phyloP scores from a whole-genome alignment of 92 coral and sea anemone species.

The Plumapathes pennacea region DNA sequence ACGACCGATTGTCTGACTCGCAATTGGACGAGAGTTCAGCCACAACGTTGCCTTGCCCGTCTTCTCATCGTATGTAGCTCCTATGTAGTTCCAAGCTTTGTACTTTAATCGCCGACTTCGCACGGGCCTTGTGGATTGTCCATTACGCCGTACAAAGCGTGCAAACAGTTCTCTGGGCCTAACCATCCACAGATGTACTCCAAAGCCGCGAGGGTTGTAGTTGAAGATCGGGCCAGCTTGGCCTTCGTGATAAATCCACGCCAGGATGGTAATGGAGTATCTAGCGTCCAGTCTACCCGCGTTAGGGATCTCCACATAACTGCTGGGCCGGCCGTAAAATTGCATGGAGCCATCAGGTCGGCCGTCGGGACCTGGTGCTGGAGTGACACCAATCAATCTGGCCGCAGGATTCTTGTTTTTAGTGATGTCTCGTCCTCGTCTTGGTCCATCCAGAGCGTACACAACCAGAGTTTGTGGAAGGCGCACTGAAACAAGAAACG shows the following conservation, averaged over 20 bases:
- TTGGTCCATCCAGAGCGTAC: constrained; percentile 51
- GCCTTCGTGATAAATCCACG: constrained; percentile 15
- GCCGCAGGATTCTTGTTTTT: constrained; percentile 39
- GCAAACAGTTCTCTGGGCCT: constrained; percentile 30
- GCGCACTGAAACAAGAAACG: constrained; percentile 2
- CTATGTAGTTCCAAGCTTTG: constrained; percentile 51
- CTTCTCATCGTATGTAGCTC: constrained; percentile 27
- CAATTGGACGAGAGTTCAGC: constrained; percentile 16
- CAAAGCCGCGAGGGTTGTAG: constrained; percentile 51
- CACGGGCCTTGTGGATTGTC: constrained; percentile 20
- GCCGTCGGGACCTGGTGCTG: constrained; percentile 48
- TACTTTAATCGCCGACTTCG: constrained; percentile 32
- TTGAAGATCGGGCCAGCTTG: constrained; percentile 41
- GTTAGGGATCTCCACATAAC: constrained; percentile 67
- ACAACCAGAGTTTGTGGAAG: constrained; percentile 53
- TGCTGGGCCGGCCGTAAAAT: constrained; percentile 44
- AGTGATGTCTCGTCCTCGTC: constrained; percentile 53
- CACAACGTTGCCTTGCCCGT: constrained; percentile 17
- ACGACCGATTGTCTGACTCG: constrained; percentile 6
- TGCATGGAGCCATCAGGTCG: constrained; percentile 45
- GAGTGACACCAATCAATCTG: constrained; percentile 8
- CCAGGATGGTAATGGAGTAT: constrained; percentile 42
- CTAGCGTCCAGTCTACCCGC: constrained; percentile 52
- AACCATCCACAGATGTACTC: constrained; percentile 53
- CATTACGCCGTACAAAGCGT: constrained; percentile 37